These are phyloP conservation scores for Acrocephalus scirpaceus DNA, from an alignment of 2,797 vertebrate genomes.

Conservation along the genomic window DNA sequence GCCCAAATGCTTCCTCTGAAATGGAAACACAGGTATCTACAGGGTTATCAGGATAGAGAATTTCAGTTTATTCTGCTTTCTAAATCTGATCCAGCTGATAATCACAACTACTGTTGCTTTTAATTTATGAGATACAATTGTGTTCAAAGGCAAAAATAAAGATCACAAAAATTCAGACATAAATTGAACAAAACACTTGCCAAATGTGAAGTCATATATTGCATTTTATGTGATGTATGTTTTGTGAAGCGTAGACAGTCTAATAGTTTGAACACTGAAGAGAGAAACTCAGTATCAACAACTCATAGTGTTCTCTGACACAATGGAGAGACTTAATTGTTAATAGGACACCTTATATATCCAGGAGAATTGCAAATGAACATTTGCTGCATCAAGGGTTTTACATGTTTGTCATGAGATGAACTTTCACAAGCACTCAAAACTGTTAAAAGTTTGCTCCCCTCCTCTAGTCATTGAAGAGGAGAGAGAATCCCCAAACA, in stretches of 20 bases:
- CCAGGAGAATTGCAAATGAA: background rate
- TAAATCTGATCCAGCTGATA: background rate
- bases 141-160: background rate
- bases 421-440: background rate
- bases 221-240: background rate
- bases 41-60: background rate
- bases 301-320: background rate
- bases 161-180: background rate
- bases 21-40: background rate
- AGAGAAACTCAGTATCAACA: background rate
- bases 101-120: background rate
- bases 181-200: background rate
- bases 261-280: background rate
- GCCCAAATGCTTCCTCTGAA: background rate
- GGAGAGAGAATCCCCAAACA: background rate
- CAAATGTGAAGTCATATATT: background rate
- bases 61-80: background rate
- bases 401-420: background rate
- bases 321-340: background rate
- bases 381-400: background rate
- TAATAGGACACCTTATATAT: background rate
- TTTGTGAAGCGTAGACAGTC: background rate
- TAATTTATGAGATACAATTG: background rate
- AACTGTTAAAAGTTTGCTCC: background rate
- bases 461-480: background rate